Base-by-base conservation (phyloP, 1,140 invertebrate species). In the Metopolophium dirhodum region DNA sequence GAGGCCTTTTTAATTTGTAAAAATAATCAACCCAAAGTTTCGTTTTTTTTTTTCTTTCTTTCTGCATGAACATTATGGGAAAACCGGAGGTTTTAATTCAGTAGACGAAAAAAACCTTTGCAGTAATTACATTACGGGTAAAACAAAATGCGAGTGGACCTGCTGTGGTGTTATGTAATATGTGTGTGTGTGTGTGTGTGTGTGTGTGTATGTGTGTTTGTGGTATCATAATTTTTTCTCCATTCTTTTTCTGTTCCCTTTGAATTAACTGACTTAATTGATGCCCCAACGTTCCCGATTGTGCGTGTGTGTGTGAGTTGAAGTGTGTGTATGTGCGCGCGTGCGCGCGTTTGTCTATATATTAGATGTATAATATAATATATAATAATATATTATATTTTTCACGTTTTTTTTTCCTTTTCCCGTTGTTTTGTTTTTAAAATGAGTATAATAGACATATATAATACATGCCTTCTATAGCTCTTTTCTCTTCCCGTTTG, bases 211-310 rank as follows among this genome's bases (percentile, higher is more conserved):
- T 91, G 26, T 91, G 45, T 77, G 20, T 90, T 41, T 90, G 35
- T 57, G 22, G 87, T 37, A 54, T 89, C 18, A 83, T 37, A 41
- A 41, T 47, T 77, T 77, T 91, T 89, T 89, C 2, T 89, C 51
- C 51, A 89, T 77, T 91, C 23, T 91, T 91, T 91, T 68, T n/a
- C 57, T n/a, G 41, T 77, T 45, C 14, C 90, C 37, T 91, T 91
- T 91, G 45, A 91, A 91, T 91, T 91, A 91, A 91, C 90, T 45
- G 68, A 49, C 90, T 91, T 91, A 91, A 91, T 91, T 91, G 61
- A 68, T 91, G 57, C 57, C 41, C 45, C 61, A 14, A 49, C 89
- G 35, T 57, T 45, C 37, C 37, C 9, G 41, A 85, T 85, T 85
- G 83, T 85, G 1, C 51, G 37, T 41, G 41, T 41, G n/a, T n/a